phyloP scores from a whole-genome alignment of 2,888 invertebrate genomes.

The Xylocampa areola region DNA sequence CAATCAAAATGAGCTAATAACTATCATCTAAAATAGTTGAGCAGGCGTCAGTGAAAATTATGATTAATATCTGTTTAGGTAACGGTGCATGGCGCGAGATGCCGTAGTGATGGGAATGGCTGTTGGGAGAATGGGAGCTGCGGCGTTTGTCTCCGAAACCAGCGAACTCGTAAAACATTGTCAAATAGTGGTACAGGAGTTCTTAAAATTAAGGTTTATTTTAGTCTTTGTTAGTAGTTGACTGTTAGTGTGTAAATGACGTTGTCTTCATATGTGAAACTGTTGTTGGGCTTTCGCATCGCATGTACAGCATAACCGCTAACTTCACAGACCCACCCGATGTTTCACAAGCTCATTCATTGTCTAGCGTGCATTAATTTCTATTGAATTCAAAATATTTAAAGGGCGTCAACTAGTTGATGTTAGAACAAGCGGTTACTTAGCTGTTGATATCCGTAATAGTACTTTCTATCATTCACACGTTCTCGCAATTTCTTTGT shows the following conservation, averaged over 20 bases:
- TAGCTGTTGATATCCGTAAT: slow-evolving; percentile 65
- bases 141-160: slow-evolving; percentile 46
- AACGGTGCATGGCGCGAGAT: slow-evolving; percentile 76
- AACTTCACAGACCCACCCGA: slow-evolving; percentile 40
- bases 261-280: slow-evolving; percentile 30
- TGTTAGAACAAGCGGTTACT: slow-evolving; percentile 63
- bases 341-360: slow-evolving; percentile 58
- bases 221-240: slow-evolving; percentile 32
- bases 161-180: slow-evolving; percentile 53
- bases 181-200: slow-evolving; percentile 45
- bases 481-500: slow-evolving; percentile 70
- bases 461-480: slow-evolving; percentile 67
- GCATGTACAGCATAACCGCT: slow-evolving; percentile 25
- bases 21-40: slow-evolving; percentile 86
- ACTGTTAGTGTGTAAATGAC: slow-evolving; percentile 17
- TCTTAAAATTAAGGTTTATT: slow-evolving; percentile 25
- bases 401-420: slow-evolving; percentile 80
- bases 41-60: slow-evolving; percentile 87
- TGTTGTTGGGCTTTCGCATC: slow-evolving; percentile 17
- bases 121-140: slow-evolving; percentile 48
- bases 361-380: slow-evolving; percentile 60
- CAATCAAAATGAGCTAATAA: slow-evolving; percentile 85
- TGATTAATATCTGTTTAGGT: slow-evolving; percentile 89
- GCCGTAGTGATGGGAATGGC: slow-evolving; percentile 70
- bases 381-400: slow-evolving; percentile 74